A percentile compares a stretch with the other conserved stretches of the same genome.
Conservation (phyloP, 2,797 vertebrate species). For the Acanthis flammea region DNA sequence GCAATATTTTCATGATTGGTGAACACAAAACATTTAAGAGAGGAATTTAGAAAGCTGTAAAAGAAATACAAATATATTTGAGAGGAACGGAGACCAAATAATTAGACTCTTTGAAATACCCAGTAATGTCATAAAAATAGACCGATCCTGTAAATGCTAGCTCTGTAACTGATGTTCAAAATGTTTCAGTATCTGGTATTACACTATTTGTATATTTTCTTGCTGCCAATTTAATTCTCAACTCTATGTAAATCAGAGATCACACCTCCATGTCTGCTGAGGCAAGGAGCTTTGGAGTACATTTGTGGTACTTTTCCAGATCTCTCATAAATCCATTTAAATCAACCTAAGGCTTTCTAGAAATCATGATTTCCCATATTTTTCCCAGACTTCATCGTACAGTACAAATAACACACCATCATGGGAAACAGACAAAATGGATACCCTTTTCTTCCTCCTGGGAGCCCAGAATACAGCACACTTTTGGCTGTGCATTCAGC, state of each 20-base stretch:
- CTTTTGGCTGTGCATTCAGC: not conserved
- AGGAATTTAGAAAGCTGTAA: not conserved
- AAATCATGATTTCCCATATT: not conserved
- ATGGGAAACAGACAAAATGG: not conserved
- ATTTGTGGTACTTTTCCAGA: not conserved
- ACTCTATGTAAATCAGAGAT: not conserved
- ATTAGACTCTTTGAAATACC: not conserved
- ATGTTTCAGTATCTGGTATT: not conserved
- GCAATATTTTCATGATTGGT: not conserved
- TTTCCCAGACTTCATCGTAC: not conserved
- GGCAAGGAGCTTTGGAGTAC: not conserved
- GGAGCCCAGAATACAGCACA: not conserved
- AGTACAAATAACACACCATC: not conserved
- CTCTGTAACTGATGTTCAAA: not conserved
- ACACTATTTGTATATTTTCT: not conserved
- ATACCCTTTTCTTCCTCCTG: not conserved
- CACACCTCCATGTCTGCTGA: not conserved
- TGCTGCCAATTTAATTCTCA: not conserved
- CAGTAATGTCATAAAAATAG: not conserved
- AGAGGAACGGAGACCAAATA: not conserved
- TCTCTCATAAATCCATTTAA: not conserved
- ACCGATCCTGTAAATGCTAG: not conserved
- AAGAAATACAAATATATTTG: not conserved
- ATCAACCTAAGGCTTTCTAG: not conserved
- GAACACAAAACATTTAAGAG: not conserved